Evolutionary conservation across 2,113 vertebrate species (phyloP).

Genomic region (Ciconia stormi): DNA sequence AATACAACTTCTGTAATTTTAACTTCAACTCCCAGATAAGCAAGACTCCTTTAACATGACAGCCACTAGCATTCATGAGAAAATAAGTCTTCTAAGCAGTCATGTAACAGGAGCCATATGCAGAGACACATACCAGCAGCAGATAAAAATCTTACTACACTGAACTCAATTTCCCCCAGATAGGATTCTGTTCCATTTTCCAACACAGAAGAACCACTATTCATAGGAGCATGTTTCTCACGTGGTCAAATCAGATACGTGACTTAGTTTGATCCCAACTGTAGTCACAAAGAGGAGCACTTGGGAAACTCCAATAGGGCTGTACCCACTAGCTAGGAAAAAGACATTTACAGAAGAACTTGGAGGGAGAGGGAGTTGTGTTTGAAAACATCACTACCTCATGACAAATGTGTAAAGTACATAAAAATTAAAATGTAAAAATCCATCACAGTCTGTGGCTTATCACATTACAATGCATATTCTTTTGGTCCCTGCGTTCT

Average conservation of each 20-base stretch:
- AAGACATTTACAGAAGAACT: not conserved
- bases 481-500: not conserved
- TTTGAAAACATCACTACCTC: not conserved
- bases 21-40: not conserved
- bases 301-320: not conserved
- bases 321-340: not conserved
- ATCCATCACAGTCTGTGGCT: not conserved
- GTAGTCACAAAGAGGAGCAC: not conserved
- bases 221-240: not conserved
- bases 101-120: conserved; percentile 23
- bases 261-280: not conserved
- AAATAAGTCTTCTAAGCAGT: not conserved
- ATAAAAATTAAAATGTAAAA: not conserved
- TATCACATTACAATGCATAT: not conserved
- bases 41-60: conserved; percentile 5
- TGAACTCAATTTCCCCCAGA: not conserved
- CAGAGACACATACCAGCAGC: not conserved
- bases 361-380: not conserved
- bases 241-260: not conserved
- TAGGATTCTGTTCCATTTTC: not conserved
- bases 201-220: not conserved
- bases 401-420: not conserved
- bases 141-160: not conserved
- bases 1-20: not conserved
- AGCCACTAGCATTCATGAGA: not conserved